Evolutionary conservation across 2,113 vertebrate genomes (phyloP), one percentile per base, ranked within the genome.

Genomic region (Corydoras sp.): DNA sequence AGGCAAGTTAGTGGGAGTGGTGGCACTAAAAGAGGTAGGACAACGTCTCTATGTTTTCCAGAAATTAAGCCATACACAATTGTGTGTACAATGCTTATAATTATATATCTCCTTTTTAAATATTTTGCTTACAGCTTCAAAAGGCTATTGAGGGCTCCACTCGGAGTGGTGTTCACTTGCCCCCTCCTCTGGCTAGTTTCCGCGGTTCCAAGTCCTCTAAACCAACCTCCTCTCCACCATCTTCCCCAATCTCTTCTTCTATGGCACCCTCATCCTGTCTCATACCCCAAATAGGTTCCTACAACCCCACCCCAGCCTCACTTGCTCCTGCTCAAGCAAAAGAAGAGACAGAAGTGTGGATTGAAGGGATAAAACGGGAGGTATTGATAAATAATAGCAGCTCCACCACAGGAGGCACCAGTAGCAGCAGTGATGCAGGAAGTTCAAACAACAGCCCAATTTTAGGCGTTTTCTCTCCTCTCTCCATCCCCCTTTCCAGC

Each of bases 121-220:
- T 12, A 24, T 58, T 60, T 66, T 43, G 29, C 59, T 35, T 4
- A 12, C 64, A 98, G 96, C 91, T 98, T 60, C 95, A 97, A 84
- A 97, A 96, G 76, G 95, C 95, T 71, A 95, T 98, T 3, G 93
- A 98, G 60, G 96, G 95, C 49, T 94, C 96, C 72, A 96, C 95
- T 0, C 84, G 91, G 73, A 92, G 92, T 0, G 96, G 96, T 0
- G 92, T 96, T 11, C 89, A 89, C 0, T 91, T 97, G 32, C 93
- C 92, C 1, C 95, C 96, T 0, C 95, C 95, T 0, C 90, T 98
- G 0, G 96, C 96, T 84, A 98, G 95, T 68, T 95, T 98, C 66
- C 90, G 94, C 0, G 91, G 88, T 29, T 85, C 88, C 4, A 80
- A 83, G 54, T 75, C 76, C n/a, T 63, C 77, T 2, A 84, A 89